Evolutionary conservation across 2,888 invertebrate genomes (phyloP), one percentile per base, ranked within the genome.

Genomic region (Drosophila anceps): DNA sequence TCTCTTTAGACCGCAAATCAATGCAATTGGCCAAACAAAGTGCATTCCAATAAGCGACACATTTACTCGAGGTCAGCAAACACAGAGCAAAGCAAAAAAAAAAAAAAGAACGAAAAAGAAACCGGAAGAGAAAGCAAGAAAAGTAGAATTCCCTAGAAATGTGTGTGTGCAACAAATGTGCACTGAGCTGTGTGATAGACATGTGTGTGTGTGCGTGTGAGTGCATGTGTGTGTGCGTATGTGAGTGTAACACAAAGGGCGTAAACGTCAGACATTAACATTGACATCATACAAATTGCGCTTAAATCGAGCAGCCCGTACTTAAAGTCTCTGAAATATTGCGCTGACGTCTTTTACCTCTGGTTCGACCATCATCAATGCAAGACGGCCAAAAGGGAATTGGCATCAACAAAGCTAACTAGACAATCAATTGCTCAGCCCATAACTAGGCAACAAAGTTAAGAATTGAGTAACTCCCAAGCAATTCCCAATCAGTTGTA

Each of bases 21-120:
- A 86, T 81, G 74, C 74, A 63, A 79, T 85, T 85, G 77, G 59
- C 57, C 59, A 78, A 73, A 73, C 73, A 82, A 78, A 81, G 73
- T 81, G 79, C 82, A 78, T 78, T 72, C 78, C 78, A 81, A 78
- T 78, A 68, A 81, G 82, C 61, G 79, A 62, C 82, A 73, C 79
- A 78, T 60, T 78, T 68, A 60, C 50, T 78, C 48, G 66, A 54
- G 72, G 48, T 46, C 60, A 64, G 46, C 65, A 55, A 55, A 44
- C 33, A 27, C 31, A 37, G 35, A 12, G 46, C 20, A 37, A n/a
- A 20, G 13, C 33, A 18, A 5, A 10, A 15, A 8, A 20, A 2
- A 20, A 24, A 24, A 24, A 27, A 61, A 18, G n/a, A 20, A 13
- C 3, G 10, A 13, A 5, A n/a, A 6, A n/a, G 33, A 18, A 24